Evolutionary conservation across 2,113 vertebrate genomes (phyloP), one percentile per base, ranked within the genome.

Genomic region (Dicrurus megarhynchus): DNA sequence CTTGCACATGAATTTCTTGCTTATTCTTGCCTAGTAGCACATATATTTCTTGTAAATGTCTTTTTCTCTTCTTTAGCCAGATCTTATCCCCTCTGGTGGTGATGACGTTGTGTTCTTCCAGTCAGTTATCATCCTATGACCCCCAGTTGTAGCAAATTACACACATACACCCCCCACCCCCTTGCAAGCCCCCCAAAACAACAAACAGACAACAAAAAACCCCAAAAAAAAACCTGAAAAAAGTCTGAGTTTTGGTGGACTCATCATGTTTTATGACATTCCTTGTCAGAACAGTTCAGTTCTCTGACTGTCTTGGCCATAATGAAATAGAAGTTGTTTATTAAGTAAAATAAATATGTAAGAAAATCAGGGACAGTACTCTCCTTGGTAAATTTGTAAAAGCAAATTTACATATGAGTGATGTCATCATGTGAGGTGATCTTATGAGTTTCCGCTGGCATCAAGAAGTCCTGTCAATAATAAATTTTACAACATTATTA

Each of bases 161-260:
- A 80, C 21, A 42, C 47, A 42, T n/a, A 39, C 8, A 68, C 1
- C 3, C 5, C 7, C 4, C 8, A 10, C 2, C 1, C 12, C 5
- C 10, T 27, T 67, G 11, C 13, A 86, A 68, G 0, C 3, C 13
- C 4, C 7, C 23, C 3, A 13, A 41, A 47, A 17, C 8, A 33
- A 13, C 28, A 49, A 47, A 11, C 15, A 57, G 18, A 26, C 12
- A 17, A 23, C 8, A 13, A 44, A 35, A 46, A 44, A 3, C 2
- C 6, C 7, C n/a, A 37, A 13, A 5, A 56, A 19, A 63, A 82
- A 74, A 1, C 2, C 3, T 3, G 7, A 65, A 92, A 57, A 2
- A 10, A 73, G 16, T 75, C 22, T 44, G 22, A 47, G 69, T 8
- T 32, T 65, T 86, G 60, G 6, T 74, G 19, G 18, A 74, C 44